phyloP scores from a whole-genome alignment of 2,888 invertebrate genomes.

The Hedychridium roseum region DNA sequence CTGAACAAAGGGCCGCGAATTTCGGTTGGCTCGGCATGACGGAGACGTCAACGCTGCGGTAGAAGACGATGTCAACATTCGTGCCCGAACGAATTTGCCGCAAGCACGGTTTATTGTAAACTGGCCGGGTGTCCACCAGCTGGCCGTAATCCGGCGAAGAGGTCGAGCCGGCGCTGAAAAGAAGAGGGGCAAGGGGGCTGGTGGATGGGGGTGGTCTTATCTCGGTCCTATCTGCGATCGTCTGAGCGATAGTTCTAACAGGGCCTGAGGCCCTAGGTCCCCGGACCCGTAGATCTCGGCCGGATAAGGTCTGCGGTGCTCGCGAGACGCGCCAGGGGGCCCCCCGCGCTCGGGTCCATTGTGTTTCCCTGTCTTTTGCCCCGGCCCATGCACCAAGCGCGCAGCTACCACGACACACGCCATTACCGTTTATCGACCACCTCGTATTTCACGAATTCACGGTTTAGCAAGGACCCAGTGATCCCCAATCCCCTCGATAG shows the following conservation, averaged over 20 bases:
- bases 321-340: constrained; percentile 59
- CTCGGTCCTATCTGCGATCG: constrained; percentile 58
- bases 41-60: constrained; percentile 39
- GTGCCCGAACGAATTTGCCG: constrained; percentile 50
- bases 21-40: constrained; percentile 30
- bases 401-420: no score
- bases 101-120: constrained; percentile 49
- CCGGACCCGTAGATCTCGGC: constrained; percentile 49
- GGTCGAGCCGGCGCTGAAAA: constrained; percentile 36
- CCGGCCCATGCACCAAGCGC: no score
- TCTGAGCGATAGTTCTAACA: constrained; percentile 59
- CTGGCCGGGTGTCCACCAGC: constrained; percentile 50
- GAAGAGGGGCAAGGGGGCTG: constrained; percentile 28
- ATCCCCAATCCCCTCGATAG: no score
- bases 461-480: no score
- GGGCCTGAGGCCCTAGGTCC: constrained; percentile 53
- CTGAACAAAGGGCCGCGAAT: constrained; percentile 7
- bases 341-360: constrained; percentile 38
- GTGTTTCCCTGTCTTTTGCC: constrained; percentile 34
- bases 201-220: constrained; percentile 48
- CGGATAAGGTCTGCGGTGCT: constrained; percentile 59
- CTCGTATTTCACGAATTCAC: no score
- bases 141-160: constrained; percentile 55
- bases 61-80: constrained; percentile 20
- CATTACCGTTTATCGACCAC: no score